A percentile compares a stretch with the other conserved stretches of the same genome.
These are phyloP conservation scores for Sebastes trivittatus DNA, from an alignment of 2,797 vertebrate species.

Conservation along the genomic window DNA sequence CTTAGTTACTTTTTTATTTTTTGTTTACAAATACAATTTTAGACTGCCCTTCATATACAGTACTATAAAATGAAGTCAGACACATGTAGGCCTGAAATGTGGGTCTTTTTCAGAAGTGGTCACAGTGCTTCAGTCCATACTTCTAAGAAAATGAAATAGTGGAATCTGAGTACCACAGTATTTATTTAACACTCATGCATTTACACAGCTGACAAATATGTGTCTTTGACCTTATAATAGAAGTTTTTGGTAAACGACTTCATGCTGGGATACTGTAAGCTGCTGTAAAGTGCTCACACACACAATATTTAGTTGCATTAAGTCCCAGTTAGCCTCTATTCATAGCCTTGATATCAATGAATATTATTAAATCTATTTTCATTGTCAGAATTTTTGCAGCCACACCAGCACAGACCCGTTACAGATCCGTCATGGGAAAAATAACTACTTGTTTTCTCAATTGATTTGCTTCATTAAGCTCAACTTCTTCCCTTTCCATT, in stretches of 20 bases:
- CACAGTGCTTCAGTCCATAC: not conserved
- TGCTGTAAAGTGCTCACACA: not conserved
- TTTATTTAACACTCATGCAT: not conserved
- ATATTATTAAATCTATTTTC: not conserved
- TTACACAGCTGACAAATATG: not conserved
- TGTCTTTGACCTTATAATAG: not conserved
- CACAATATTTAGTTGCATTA: not conserved
- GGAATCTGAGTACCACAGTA: not conserved
- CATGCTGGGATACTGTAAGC: not conserved
- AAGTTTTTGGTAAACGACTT: not conserved
- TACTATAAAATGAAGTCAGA: not conserved
- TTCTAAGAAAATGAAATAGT: not conserved
- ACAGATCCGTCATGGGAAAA: not conserved
- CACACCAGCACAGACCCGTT: not conserved
- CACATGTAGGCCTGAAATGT: not conserved
- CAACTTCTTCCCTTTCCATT: conserved; percentile 4
- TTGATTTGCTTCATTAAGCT: conserved; percentile 51
- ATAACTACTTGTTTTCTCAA: not conserved
- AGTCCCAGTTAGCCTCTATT: not conserved
- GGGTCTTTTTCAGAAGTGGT: not conserved
- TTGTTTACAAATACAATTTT: not conserved
- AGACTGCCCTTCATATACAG: not conserved
- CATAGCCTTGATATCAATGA: not conserved
- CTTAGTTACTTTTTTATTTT: not conserved
- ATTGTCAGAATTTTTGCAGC: not conserved